A percentile compares a stretch with the other conserved stretches of the same genome.
These are phyloP conservation scores for Progne subis DNA, from an alignment of 2,113 vertebrate genomes.

Conservation along the genomic window DNA sequence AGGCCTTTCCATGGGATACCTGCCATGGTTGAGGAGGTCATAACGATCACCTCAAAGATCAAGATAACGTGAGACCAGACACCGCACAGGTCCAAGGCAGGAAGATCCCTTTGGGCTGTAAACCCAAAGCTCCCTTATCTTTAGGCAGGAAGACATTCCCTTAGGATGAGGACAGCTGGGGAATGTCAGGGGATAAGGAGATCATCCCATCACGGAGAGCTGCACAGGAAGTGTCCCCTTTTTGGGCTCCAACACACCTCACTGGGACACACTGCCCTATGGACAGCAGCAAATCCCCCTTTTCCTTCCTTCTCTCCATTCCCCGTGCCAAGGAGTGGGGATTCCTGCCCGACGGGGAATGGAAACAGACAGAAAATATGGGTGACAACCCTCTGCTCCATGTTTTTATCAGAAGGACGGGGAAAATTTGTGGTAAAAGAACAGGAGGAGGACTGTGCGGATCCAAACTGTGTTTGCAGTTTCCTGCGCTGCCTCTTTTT, in stretches of 20 bases:
- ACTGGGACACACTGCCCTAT: neutral
- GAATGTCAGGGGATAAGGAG: neutral
- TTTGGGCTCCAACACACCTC: neutral
- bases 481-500: conserved; percentile 67
- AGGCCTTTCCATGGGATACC: neutral
- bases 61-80: neutral
- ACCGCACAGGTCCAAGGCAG: neutral
- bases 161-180: neutral
- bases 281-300: neutral
- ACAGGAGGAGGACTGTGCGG: conserved; percentile 32
- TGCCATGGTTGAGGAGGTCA: neutral
- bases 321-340: neutral
- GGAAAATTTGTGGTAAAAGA: neutral
- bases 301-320: neutral
- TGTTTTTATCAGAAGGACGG: conserved; percentile 26
- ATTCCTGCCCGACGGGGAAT: neutral
- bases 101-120: neutral
- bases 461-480: conserved; percentile 64
- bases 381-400: neutral
- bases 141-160: neutral
- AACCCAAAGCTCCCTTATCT: neutral
- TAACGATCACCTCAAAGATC: neutral
- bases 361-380: neutral
- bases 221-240: neutral
- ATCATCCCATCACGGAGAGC: neutral